phyloP scores from a whole-genome alignment of 2,888 invertebrate genomes.

The Dyspetes luteomarginatus region DNA sequence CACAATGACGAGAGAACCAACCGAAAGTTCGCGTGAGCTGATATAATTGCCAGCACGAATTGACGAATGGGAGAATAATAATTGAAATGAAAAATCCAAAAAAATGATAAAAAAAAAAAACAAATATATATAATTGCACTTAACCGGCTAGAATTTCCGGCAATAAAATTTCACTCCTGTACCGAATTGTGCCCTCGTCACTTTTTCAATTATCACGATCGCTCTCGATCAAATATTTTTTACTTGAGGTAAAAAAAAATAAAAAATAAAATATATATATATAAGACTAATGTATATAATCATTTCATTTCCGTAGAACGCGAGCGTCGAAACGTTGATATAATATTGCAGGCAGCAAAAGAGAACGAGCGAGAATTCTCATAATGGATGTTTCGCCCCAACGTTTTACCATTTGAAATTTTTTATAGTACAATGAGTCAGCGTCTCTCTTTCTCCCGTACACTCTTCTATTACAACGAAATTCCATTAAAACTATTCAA shows the following conservation, averaged over 20 bases:
- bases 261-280: neutral
- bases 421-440: constrained; percentile 24
- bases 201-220: constrained; percentile 2
- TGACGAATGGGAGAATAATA: constrained; percentile 43
- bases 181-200: constrained; percentile 69
- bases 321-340: neutral
- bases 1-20: neutral
- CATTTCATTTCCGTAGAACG: neutral
- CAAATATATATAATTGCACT: neutral
- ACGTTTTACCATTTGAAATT: constrained; percentile 5
- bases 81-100: constrained; percentile 34
- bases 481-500: constrained; percentile 32
- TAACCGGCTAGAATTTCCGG: constrained; percentile 44
- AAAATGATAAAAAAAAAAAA: constrained; percentile 5
- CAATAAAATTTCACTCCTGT: constrained; percentile 68
- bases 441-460: neutral
- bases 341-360: neutral
- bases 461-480: neutral
- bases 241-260: neutral
- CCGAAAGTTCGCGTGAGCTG: constrained; percentile 51
- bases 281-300: neutral
- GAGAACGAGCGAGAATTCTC: neutral
- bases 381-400: neutral
- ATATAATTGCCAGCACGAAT: constrained; percentile 14
- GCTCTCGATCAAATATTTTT: neutral